Evolutionary conservation across 1,140 invertebrate species (phyloP), one percentile per base, ranked within the genome.

Genomic region (Ips nitidus): DNA sequence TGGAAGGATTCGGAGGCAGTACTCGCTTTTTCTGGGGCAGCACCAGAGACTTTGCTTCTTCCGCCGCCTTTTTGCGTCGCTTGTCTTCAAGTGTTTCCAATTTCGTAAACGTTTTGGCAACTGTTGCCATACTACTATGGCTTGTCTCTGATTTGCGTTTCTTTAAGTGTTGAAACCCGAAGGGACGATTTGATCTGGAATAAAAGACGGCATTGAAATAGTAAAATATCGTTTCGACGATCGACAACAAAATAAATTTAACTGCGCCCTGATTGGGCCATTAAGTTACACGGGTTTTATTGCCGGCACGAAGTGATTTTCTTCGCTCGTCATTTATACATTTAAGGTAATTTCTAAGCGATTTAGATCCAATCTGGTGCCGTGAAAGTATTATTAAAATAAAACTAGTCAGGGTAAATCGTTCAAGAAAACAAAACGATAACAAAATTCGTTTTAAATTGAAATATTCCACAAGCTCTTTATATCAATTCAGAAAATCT

Each of bases 21-120:
- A 81, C 86, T 43, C 86, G 80, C 71, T 89, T 87, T 77, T 90
- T 87, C 71, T 89, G 87, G 2, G 87, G 86, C 69, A 88, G 71
- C 1, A 84, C 70, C 69, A 83, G 68, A 43, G 79, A 78, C 74
- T 86, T 85, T 52, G 81, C 69, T 61, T 82, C 80, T 40, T 79
- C 79, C n/a, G 75, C 72, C 3, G 78, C 79, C 81, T 85, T 85
- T 74, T 83, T 82, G 47, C 84, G 79, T 55, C 84, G 80, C 73
- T 85, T 85, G 39, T 79, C 79, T 58, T 80, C 79, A 36, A 66
- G 62, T 8, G 75, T 70, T 71, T 84, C 83, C 77, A 83, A 40
- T 70, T 78, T 84, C 39, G 69, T 71, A 52, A 74, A 76, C 7
- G 52, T 82, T 79, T 80, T 84, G 76, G 63, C 74, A 68, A 73